Base-by-base conservation (phyloP, 2,113 vertebrate species). In the Channa argus region DNA sequence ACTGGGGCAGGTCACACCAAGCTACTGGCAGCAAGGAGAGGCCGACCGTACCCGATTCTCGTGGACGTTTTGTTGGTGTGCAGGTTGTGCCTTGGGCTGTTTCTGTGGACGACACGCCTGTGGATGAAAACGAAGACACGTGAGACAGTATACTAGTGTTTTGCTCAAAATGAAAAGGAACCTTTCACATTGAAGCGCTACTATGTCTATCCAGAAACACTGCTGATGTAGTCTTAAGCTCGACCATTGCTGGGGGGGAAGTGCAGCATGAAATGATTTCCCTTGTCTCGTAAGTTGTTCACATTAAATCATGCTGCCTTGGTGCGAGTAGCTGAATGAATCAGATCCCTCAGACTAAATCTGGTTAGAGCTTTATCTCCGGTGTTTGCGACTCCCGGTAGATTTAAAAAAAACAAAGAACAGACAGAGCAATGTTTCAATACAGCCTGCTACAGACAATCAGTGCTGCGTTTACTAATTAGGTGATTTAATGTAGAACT, bases 31-130 rank as follows among this genome's bases (percentile, higher is more conserved):
- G 34, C 12, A 13, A 2, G 15, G n/a, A 0, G 11, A 4, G 15
- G 63, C 4, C 0, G 52, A 34, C 33, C 1, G 13, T 96, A 98
- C 97, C 97, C 94, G 96, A 94, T 85, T 96, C 95, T 2, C 95
- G 95, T 79, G 96, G 95, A 91, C 96, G 96, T 96, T 98, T 98
- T 92, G 95, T 95, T 93, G 96, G 94, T 69, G 96, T 95, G 88
- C 94, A 93, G 93, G 96, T 94, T 0, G 96, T 96, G 84, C 95
- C 95, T 75, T 96, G 96, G 93, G 96, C 94, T 80, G 96, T 94
- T 90, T 95, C 94, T 96, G 96, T 96, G 92, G 95, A 96, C 87
- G 95, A 95, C 89, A 90, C 93, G 91, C 96, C 97, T 98, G 89
- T 90, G 79, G 78, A 93, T 71, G 52, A 59, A 68, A 14, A 67